These are phyloP conservation scores for Jordanella pulchra DNA, from an alignment of 2,797 vertebrate species.

Conservation along the genomic window DNA sequence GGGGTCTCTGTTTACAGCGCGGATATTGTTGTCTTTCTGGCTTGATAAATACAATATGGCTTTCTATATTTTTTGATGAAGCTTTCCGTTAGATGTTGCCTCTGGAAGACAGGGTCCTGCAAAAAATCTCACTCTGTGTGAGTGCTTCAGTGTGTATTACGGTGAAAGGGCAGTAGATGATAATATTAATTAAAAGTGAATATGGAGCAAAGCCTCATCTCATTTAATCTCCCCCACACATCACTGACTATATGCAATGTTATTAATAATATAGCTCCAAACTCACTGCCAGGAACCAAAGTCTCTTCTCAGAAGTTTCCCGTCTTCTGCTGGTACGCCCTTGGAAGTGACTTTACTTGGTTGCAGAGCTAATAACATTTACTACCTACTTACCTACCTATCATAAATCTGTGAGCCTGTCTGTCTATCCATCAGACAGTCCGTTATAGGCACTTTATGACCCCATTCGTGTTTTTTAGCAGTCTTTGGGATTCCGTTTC, in stretches of 20 bases:
- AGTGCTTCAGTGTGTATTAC: slow-evolving; percentile 32
- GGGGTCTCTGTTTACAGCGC: slow-evolving; percentile 16
- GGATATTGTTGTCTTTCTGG: slow-evolving; percentile 41
- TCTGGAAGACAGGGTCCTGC: slow-evolving; percentile 22
- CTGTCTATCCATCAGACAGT: slow-evolving; percentile 1
- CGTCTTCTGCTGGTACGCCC: slow-evolving; percentile 27
- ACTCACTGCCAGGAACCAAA: slow-evolving; percentile 19
- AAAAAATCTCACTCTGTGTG: slow-evolving; percentile 26
- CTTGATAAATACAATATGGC: slow-evolving; percentile 62
- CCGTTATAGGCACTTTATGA: neutral
- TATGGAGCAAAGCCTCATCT: slow-evolving; percentile 66
- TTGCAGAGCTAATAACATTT: slow-evolving; percentile 18
- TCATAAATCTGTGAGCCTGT: slow-evolving; percentile 12
- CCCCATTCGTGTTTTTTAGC: neutral
- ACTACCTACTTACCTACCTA: slow-evolving; percentile 11
- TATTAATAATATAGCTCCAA: slow-evolving; percentile 44
- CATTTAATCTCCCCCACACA: slow-evolving; percentile 54
- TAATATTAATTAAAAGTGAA: slow-evolving; percentile 73
- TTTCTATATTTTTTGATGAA: slow-evolving; percentile 53
- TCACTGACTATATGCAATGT: slow-evolving; percentile 59
- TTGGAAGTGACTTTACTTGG: slow-evolving; percentile 29
- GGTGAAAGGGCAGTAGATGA: slow-evolving; percentile 54
- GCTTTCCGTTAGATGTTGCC: slow-evolving; percentile 43
- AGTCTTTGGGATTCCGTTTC: slow-evolving; percentile 9
- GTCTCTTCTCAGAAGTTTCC: slow-evolving; percentile 22